Evolutionary conservation across 2,797 vertebrate genomes (phyloP).

Genomic region (Echiichthys vipera): DNA sequence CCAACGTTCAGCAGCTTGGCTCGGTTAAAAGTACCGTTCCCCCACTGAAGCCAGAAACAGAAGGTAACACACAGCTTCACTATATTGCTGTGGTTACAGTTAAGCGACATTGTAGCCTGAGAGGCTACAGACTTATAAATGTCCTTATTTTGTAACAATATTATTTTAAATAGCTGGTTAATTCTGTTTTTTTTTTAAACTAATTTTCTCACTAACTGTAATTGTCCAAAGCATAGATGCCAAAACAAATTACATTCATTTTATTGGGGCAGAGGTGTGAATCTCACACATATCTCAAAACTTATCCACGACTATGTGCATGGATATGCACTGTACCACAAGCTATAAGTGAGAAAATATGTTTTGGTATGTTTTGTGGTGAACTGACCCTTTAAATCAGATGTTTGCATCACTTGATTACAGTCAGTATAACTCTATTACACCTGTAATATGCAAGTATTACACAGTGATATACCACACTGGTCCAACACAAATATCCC

Average conservation of each 20-base stretch:
- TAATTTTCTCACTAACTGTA: too few relatives aligned
- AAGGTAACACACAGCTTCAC: not conserved
- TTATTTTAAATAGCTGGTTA: not conserved
- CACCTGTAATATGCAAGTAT: not conserved
- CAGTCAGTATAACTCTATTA: not conserved
- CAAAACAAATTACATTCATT: not conserved
- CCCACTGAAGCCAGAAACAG: conserved; percentile 82
- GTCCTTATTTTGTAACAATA: not conserved
- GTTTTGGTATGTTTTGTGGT: not conserved
- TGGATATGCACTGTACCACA: not conserved
- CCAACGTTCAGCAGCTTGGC: conserved; percentile 96
- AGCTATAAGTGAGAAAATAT: not conserved
- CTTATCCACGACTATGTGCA: not conserved
- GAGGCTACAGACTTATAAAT: not conserved
- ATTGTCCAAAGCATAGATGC: not conserved
- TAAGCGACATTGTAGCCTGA: not conserved
- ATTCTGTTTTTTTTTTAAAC: too few relatives aligned
- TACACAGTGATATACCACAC: not conserved
- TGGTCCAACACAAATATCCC: not conserved
- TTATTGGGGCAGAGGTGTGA: not conserved
- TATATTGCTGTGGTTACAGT: conserved; percentile 6
- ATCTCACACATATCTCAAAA: not conserved
- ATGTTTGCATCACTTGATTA: not conserved
- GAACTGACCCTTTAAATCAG: not conserved
- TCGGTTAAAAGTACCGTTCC: conserved; percentile 94